phyloP scores from a whole-genome alignment of 2,888 invertebrate genomes.

The Leptogaster cylindrica region DNA sequence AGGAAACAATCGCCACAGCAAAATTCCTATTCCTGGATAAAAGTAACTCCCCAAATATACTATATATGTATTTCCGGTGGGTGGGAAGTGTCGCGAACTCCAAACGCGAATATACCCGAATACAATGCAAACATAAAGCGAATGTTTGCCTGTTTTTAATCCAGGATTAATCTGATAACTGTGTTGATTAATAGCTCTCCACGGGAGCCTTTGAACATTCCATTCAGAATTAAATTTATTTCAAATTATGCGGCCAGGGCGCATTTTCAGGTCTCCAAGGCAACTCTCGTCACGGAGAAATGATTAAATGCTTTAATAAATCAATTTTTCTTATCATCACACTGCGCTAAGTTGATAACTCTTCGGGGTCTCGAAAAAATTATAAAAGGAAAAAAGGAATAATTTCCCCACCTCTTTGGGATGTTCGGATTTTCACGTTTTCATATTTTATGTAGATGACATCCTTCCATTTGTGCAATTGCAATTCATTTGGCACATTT shows the following conservation, averaged over 20 bases:
- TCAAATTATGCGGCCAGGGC: slow-evolving; percentile 27
- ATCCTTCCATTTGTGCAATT: slow-evolving; percentile 18
- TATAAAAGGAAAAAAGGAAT: slow-evolving; percentile 8
- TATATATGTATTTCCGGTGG: neutral
- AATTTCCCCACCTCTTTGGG: too few species aligned
- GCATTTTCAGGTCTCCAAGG: slow-evolving; percentile 6
- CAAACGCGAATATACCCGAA: neutral
- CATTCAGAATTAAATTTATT: slow-evolving; percentile 42
- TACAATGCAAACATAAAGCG: slow-evolving; percentile 41
- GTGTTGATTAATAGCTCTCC: slow-evolving; percentile 46
- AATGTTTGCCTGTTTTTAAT: slow-evolving; percentile 48
- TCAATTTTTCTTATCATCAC: slow-evolving; percentile 36
- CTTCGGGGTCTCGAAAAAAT: neutral
- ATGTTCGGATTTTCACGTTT: slow-evolving; percentile 17
- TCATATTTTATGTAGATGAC: slow-evolving; percentile 12
- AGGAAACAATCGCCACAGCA: slow-evolving; percentile 43
- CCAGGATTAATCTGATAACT: slow-evolving; percentile 48
- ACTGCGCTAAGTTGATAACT: slow-evolving; percentile 32
- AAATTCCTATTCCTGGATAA: slow-evolving; percentile 7
- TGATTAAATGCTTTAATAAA: slow-evolving; percentile 35
- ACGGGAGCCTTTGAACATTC: slow-evolving; percentile 16
- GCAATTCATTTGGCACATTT: neutral
- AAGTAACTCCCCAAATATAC: neutral
- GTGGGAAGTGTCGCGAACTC: too few species aligned
- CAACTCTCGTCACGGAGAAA: slow-evolving; percentile 14